Conservation (phyloP, 2,888 invertebrate species). For the Lottia scabra region DNA sequence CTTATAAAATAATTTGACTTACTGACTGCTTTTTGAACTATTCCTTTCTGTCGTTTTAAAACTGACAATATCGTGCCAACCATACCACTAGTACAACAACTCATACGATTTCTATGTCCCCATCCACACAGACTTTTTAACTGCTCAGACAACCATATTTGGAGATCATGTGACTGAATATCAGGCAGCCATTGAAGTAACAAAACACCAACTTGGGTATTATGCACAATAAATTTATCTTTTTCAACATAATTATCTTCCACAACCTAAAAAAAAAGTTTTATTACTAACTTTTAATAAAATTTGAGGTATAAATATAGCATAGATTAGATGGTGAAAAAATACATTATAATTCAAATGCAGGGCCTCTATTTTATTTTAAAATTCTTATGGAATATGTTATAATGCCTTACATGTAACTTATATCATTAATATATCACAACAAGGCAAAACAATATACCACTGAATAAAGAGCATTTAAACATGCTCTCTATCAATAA, state of each 20-base stretch:
- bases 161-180: slow-evolving; percentile 65
- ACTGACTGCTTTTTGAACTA: slow-evolving; percentile 69
- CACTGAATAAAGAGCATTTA: too few species aligned
- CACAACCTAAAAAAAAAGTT: slow-evolving; percentile 42
- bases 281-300: too few species aligned
- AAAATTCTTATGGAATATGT: too few species aligned
- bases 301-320: too few species aligned
- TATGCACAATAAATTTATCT: slow-evolving; percentile 53
- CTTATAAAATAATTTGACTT: slow-evolving; percentile 24
- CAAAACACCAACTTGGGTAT: slow-evolving; percentile 72
- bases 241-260: slow-evolving; percentile 46
- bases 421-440: too few species aligned
- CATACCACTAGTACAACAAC: slow-evolving; percentile 72
- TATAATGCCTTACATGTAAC: too few species aligned
- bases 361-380: too few species aligned
- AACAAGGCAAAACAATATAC: too few species aligned
- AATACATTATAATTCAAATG: too few species aligned
- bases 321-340: too few species aligned
- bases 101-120: slow-evolving; percentile 71
- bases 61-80: slow-evolving; percentile 71
- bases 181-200: slow-evolving; percentile 73
- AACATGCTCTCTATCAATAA: too few species aligned
- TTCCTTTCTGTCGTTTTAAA: slow-evolving; percentile 68
- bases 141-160: slow-evolving; percentile 70
- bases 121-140: slow-evolving; percentile 63